Base-by-base conservation (phyloP, 2,888 invertebrate species). In the Drosophila kanekoi region DNA sequence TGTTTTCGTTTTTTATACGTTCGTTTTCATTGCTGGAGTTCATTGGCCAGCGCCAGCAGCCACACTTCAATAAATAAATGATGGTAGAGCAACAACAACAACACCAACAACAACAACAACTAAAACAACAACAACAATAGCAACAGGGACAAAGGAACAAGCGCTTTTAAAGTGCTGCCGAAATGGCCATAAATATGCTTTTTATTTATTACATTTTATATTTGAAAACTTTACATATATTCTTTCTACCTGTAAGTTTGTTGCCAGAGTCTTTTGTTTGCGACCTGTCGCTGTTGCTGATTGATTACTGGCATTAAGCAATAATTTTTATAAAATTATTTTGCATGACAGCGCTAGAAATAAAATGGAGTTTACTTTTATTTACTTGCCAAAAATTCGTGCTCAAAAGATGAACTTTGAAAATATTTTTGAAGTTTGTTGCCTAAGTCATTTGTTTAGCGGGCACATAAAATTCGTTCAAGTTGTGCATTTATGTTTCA, bases 21-120 rank as follows among this genome's bases (percentile, higher is more conserved):
- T 91, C 90, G 90, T 91, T 91, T 91, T 91, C 91, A 90, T 91
- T 91, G 89, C 81, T 74, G 67, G 83, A 90, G 90, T 91, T 91
- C 90, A 91, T 83, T 90, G 90, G 86, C 90, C 76, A 68, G 60
- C 57, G 69, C 59, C 74, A 72, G 60, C 76, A 80, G 72, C 74
- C 70, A 65, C 70, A 84, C 80, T 79, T 78, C 75, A 87, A 81
- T 80, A 85, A 87, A 83, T 72, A 85, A 85, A 78, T 85, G 77
- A 74, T 83, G 85, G 82, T 71, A 69, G 62, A 72, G 62, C 60
- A 51, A 18, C 72, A 41, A 35, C 61, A 74, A 38, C 72, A 70
- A 35, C 58, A 52, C 20, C 37, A 64, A 20, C 58, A 74, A 38
- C 72, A 70, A 35, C 58, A 49, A 23, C 40, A 64, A 20, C 58